Evolutionary conservation across 1,140 invertebrate genomes (phyloP), one percentile per base, ranked within the genome.

Genomic region (Proctacanthus coquilletti): DNA sequence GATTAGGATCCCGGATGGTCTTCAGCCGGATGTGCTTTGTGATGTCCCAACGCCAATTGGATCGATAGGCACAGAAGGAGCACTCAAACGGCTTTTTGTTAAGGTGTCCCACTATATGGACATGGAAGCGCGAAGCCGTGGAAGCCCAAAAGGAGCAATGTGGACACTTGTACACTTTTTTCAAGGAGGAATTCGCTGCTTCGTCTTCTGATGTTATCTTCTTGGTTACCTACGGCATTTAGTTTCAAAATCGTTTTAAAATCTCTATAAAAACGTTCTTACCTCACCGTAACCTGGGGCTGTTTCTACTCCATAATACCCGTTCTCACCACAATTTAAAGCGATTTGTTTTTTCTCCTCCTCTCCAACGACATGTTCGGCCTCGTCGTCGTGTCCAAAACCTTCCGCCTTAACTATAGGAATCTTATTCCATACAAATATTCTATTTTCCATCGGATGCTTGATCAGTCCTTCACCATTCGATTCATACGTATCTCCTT

Each of bases 31-130:
- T 93, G 59, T 95, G 91, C 64, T 94, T 94, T 29, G 85, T 91
- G 41, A 96, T 89, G 63, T 92, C 87, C 87, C 87, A 93, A 43
- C 85, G 72, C 87, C 87, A 93, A 62, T 93, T 93, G 17, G 86
- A 92, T 43, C 86, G 77, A 53, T 92, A 89, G 17, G 81, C 75
- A 65, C 92, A 96, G 3, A 85, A 66, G 3, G 89, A 94, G 67
- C 92, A 96, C 63, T 91, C 85, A 56, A 93, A 95, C 4, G 89
- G 89, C 56, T 91, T 88, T 55, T 82, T 84, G 60, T 91, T 91
- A 41, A 87, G 67, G 64, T 91, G 86, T 14, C 85, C 85, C 15
- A 91, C 85, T 45, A 89, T 87, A 61, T 91, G 87, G 14, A 91
- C 84, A 56, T 91, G 86, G 62, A 91, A 91, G 44, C 86, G 71